Conservation (phyloP, 2,888 invertebrate genomes). For the Chaetogeoica ovagalla region DNA sequence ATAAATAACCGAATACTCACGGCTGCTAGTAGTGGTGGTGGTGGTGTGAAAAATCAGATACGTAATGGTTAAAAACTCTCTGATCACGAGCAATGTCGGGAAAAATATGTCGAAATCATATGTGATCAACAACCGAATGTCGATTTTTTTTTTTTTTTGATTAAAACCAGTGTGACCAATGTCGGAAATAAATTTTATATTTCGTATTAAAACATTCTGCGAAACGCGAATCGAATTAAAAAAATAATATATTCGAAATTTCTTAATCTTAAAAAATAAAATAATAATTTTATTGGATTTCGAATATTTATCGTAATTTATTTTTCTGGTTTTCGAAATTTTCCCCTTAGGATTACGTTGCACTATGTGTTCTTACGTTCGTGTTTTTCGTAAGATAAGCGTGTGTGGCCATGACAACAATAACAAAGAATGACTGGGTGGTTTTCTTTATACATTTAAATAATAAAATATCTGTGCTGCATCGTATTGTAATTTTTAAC, state of each 20-base stretch:
- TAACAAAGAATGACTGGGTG: constrained; percentile 51
- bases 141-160: constrained; percentile 6
- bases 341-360: neutral
- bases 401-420: constrained; percentile 52
- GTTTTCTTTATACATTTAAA: constrained; percentile 46
- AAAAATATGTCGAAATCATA: neutral
- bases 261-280: no score
- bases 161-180: constrained; percentile 18
- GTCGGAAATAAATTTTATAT: neutral
- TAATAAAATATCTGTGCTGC: neutral
- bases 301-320: no score
- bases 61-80: neutral
- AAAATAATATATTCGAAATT: no score
- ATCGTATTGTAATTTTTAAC: neutral
- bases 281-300: no score
- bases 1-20: neutral
- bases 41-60: neutral
- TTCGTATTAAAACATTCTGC: neutral
- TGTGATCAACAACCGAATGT: constrained; percentile 8
- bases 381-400: constrained; percentile 17
- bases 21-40: no score
- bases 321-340: no score
- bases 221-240: no score
- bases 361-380: neutral
- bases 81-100: neutral